These are phyloP conservation scores for Fulica atra DNA, from an alignment of 2,113 vertebrate species.

Conservation along the genomic window DNA sequence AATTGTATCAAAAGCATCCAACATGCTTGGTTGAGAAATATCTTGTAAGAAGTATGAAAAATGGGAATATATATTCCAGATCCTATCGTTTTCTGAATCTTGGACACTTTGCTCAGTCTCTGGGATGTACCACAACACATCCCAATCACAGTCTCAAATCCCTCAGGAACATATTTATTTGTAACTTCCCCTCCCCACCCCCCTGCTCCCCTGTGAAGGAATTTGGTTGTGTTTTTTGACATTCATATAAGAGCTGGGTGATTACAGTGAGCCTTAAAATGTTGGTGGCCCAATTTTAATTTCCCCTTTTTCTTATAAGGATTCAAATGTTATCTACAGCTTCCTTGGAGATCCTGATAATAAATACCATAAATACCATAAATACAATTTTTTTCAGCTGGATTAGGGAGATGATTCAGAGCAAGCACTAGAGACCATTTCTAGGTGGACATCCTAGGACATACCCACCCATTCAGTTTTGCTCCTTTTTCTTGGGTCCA, in stretches of 20 bases:
- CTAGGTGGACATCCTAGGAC: neutral
- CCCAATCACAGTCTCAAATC: neutral
- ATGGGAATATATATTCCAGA: neutral
- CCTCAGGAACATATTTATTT: neutral
- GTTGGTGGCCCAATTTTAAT: neutral
- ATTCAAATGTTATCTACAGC: neutral
- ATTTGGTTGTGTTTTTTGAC: accelerated
- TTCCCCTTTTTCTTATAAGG: neutral
- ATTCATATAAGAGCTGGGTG: neutral
- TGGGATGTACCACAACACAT: neutral
- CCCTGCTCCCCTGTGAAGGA: too few relatives aligned
- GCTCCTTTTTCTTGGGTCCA: neutral
- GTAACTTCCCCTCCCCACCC: too few relatives aligned
- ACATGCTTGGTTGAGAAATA: neutral
- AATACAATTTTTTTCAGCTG: accelerated
- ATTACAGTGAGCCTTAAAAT: neutral
- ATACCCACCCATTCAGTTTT: neutral
- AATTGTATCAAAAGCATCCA: neutral
- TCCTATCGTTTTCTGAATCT: neutral
- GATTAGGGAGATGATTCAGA: neutral
- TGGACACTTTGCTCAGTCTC: neutral
- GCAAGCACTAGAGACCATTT: neutral
- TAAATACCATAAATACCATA: neutral
- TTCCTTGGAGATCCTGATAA: accelerated
- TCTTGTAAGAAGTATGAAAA: neutral